Percentiles rank a stretch among this genome's conserved stretches.
Evolutionary conservation across 2,888 invertebrate genomes (phyloP).

Genomic region (Drosophila formosana): DNA sequence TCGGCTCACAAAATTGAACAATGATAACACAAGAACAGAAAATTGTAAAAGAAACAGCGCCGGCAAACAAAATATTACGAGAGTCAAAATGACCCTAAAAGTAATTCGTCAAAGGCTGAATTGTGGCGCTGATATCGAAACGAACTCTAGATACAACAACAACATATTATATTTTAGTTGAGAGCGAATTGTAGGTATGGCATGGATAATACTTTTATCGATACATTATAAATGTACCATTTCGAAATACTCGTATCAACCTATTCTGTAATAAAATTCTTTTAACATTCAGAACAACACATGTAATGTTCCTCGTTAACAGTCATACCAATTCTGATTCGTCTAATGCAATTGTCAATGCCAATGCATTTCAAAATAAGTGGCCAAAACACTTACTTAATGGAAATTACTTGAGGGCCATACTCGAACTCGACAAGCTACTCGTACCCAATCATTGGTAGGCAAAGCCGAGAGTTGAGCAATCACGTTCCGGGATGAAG

Average conservation of each 20-base stretch:
- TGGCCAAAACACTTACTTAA: conserved; percentile 78
- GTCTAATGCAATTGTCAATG: conserved; percentile 72
- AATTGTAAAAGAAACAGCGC: conserved; percentile 46
- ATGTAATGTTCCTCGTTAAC: conserved; percentile 18
- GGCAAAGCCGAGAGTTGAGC: conserved; percentile 67
- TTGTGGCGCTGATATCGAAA: conserved; percentile 10
- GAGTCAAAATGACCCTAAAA: conserved; percentile 50
- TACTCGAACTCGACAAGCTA: conserved; percentile 60
- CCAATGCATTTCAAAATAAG: conserved; percentile 67
- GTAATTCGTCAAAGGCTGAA: conserved; percentile 42
- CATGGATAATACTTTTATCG: no score
- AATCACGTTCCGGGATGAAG: conserved; percentile 63
- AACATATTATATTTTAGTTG: no score
- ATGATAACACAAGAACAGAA: conserved; percentile 72
- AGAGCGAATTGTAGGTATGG: no score
- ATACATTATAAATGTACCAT: no score
- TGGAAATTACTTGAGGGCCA: conserved; percentile 74
- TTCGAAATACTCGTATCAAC: no score
- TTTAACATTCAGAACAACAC: conserved; percentile 45
- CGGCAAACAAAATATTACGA: conserved; percentile 30
- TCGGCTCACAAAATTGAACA: conserved; percentile 80
- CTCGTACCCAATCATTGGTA: conserved; percentile 56
- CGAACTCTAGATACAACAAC: conserved; percentile 25
- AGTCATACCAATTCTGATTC: conserved; percentile 9
- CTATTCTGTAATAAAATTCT: neutral